These are phyloP conservation scores for Rynchops niger DNA, from an alignment of 2,113 vertebrate species.

Conservation along the genomic window DNA sequence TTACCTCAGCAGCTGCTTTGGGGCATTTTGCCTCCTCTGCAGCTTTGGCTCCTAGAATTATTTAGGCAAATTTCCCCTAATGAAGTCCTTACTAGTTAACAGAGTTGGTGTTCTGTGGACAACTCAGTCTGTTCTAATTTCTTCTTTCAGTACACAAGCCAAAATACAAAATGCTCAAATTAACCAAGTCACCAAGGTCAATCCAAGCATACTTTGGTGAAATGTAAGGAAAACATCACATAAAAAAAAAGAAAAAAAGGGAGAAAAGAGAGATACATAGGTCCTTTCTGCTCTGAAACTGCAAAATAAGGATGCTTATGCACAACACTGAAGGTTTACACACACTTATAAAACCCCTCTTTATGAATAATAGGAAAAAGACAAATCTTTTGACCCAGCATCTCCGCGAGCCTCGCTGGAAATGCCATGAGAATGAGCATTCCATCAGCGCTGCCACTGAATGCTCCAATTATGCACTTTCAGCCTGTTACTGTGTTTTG, in stretches of 20 bases:
- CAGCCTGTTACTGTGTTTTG: neutral
- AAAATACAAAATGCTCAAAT: neutral
- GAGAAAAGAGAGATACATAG: neutral
- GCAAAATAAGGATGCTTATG: neutral
- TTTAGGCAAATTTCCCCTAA: neutral
- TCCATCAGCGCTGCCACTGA: neutral
- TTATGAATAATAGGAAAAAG: neutral
- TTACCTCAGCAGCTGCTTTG: neutral
- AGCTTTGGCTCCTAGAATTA: neutral
- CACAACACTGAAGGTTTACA: neutral
- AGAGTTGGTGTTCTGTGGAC: neutral
- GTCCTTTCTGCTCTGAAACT: neutral
- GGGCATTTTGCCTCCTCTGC: neutral
- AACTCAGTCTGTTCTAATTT: neutral
- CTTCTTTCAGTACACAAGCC: neutral
- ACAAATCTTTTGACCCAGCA: neutral
- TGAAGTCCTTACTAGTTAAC: neutral
- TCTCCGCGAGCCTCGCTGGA: neutral
- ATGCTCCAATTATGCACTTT: neutral
- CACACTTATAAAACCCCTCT: neutral
- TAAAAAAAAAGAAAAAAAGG: no score
- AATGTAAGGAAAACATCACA: neutral
- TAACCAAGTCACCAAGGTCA: neutral
- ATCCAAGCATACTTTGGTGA: neutral
- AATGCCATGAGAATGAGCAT: neutral